Conservation (phyloP, 1,140 invertebrate species). For the Cydia fagiglandana region DNA sequence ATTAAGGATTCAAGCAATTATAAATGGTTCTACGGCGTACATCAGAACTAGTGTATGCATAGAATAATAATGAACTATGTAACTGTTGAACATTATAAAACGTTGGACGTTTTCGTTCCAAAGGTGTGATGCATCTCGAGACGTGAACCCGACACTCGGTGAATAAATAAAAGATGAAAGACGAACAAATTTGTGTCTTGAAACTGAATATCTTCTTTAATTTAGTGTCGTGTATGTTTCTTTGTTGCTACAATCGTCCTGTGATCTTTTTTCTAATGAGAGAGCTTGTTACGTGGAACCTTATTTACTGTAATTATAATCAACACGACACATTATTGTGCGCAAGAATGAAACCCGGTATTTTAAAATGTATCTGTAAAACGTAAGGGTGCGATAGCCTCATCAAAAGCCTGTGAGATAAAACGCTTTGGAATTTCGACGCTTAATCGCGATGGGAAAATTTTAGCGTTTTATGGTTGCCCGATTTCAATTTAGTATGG, state of each 20-base stretch:
- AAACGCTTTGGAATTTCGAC: background rate
- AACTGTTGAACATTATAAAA: background rate
- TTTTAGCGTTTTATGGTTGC: background rate
- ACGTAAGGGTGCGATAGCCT: background rate
- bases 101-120: background rate
- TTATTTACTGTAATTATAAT: slow-evolving; percentile 16
- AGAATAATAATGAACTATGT: slow-evolving; percentile 4
- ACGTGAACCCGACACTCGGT: slow-evolving; percentile 35
- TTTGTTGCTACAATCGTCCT: slow-evolving; percentile 29
- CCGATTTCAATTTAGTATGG: background rate
- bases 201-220: slow-evolving; percentile 43
- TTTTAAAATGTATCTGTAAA: background rate
- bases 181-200: slow-evolving; percentile 35
- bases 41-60: background rate
- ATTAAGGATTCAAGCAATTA: slow-evolving; percentile 25
- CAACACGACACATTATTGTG: slow-evolving; percentile 7
- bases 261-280: slow-evolving; percentile 32
- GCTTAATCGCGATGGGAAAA: slow-evolving; percentile 12
- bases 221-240: slow-evolving; percentile 36
- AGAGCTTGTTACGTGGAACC: slow-evolving; percentile 18
- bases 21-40: background rate
- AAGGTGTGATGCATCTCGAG: slow-evolving; percentile 24
- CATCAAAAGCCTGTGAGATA: background rate
- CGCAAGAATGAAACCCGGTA: background rate
- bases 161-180: slow-evolving; percentile 48